Percentiles rank a stretch among this genome's conserved stretches.
Evolutionary conservation across 2,888 invertebrate species (phyloP).

Genomic region (Phortica magna): DNA sequence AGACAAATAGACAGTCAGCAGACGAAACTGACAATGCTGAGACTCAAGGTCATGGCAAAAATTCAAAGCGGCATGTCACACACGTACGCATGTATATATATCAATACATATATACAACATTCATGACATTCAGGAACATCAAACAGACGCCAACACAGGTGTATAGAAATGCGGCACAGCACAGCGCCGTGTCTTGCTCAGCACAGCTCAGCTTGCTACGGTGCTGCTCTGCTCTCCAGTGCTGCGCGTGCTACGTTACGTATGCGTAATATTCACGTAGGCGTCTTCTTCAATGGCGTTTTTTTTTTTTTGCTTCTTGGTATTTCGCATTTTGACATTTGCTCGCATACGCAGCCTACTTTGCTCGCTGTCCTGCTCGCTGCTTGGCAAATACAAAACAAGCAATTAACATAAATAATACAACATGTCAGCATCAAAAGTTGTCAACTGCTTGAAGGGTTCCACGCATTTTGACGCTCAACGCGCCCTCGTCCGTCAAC

Average conservation of each 20-base stretch:
- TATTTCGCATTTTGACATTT: not conserved
- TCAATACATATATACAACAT: not conserved
- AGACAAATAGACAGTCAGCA: not conserved
- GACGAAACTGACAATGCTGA: not conserved
- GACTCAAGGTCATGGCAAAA: slow-evolving; percentile 26
- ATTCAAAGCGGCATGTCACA: slow-evolving; percentile 17
- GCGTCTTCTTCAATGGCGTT: not conserved
- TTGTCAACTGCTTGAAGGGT: not conserved
- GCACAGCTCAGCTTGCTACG: not conserved
- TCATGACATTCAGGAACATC: not conserved
- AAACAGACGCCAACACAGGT: slow-evolving; percentile 14
- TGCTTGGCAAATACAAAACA: slow-evolving; percentile 53
- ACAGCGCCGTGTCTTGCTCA: not conserved
- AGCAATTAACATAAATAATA: slow-evolving; percentile 67
- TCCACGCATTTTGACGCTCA: not conserved
- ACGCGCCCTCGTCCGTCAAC: too few relatives aligned
- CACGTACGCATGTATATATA: not conserved
- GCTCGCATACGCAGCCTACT: not conserved
- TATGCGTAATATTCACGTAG: slow-evolving; percentile 58
- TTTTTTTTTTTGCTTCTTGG: too few relatives aligned
- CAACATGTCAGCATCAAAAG: slow-evolving; percentile 26
- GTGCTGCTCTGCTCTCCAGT: not conserved
- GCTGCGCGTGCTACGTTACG: slow-evolving; percentile 54
- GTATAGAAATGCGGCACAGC: not conserved
- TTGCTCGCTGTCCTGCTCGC: not conserved